These are phyloP conservation scores for Chamaetylas fuelleborni DNA, from an alignment of 2,113 vertebrate genomes.

Conservation along the genomic window DNA sequence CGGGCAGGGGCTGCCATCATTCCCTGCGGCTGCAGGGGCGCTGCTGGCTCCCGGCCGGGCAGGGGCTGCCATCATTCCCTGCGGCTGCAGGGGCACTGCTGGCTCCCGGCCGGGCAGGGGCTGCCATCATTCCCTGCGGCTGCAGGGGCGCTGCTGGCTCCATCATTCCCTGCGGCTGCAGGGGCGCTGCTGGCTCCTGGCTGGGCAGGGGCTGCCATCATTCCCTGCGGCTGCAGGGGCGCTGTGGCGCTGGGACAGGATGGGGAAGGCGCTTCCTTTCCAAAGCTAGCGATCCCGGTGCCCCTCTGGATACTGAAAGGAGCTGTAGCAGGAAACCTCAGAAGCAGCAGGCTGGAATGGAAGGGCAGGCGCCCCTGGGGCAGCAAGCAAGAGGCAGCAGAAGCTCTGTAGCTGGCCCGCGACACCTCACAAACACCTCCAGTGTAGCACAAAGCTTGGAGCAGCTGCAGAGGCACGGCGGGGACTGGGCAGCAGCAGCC, in stretches of 20 bases:
- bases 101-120: not conserved
- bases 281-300: not conserved
- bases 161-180: no score
- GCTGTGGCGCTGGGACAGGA: not conserved
- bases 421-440: not conserved
- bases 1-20: no score
- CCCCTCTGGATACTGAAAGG: fast-evolving
- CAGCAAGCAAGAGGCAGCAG: not conserved
- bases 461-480: fast-evolving
- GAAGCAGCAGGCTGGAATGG: fast-evolving
- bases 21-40: no score
- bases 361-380: not conserved
- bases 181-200: not conserved
- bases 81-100: not conserved
- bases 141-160: not conserved
- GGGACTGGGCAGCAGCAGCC: not conserved
- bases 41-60: not conserved
- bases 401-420: not conserved
- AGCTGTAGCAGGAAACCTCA: not conserved
- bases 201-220: not conserved
- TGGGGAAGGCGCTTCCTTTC: no score
- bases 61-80: no score
- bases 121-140: no score
- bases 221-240: not conserved
- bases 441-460: not conserved